These are phyloP conservation scores for Vimba vimba DNA, from an alignment of 2,113 vertebrate genomes.

Conservation along the genomic window DNA sequence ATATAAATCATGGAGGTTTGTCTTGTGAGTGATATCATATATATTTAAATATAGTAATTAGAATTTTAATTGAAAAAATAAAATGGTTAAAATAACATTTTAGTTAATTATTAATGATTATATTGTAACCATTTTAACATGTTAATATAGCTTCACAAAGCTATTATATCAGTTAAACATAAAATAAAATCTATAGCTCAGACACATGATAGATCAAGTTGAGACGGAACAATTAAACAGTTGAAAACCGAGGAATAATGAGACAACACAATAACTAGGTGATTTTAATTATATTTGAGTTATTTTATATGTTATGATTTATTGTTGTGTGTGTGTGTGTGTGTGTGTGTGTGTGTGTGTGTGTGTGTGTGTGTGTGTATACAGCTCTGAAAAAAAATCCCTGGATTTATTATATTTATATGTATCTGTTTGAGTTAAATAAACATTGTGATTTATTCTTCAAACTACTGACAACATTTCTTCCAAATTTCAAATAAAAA, in stretches of 20 bases:
- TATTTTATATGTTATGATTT: not conserved
- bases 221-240: not conserved
- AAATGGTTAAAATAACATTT: not conserved
- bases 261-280: not conserved
- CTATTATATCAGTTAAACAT: not conserved
- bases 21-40: not conserved
- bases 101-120: not conserved
- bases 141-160: not conserved
- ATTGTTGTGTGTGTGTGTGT: not conserved
- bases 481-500: too few relatives aligned
- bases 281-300: too few relatives aligned
- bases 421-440: too few relatives aligned
- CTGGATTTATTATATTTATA: too few relatives aligned
- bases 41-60: not conserved
- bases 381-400: too few relatives aligned
- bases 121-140: not conserved
- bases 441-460: too few relatives aligned
- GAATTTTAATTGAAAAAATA: not conserved
- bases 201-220: not conserved
- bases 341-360: too few relatives aligned
- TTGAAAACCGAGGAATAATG: not conserved
- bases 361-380: too few relatives aligned
- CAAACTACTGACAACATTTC: too few relatives aligned
- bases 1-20: not conserved
- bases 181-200: not conserved